Percentiles rank a stretch among this genome's conserved stretches.
phyloP scores from a whole-genome alignment of 2,797 vertebrate genomes.

The Tadarida brasiliensis region DNA sequence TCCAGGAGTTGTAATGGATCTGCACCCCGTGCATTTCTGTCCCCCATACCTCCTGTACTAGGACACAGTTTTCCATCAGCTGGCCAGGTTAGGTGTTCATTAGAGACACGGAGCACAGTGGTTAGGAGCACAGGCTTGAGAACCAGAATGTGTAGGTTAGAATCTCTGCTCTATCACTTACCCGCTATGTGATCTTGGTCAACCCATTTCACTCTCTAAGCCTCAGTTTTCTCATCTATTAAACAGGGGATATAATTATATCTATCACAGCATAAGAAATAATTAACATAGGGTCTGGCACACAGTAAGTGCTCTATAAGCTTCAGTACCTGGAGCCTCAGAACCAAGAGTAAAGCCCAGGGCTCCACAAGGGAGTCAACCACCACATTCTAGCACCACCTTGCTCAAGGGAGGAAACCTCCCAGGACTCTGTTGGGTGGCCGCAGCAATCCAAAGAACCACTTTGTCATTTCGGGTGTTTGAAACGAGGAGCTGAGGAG shows the following conservation, averaged over 20 bases:
- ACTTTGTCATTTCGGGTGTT: not conserved
- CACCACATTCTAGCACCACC: not conserved
- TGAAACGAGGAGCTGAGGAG: conserved; percentile 12
- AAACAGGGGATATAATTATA: not conserved
- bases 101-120: not conserved
- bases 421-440: not conserved
- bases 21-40: not conserved
- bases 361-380: not conserved
- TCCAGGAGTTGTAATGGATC: not conserved
- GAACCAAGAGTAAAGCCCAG: not conserved
- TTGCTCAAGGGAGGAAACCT: conserved; percentile 6
- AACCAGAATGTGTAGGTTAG: not conserved
- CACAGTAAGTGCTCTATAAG: conserved; percentile 24
- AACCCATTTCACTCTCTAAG: not conserved
- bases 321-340: not conserved
- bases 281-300: not conserved
- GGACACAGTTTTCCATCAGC: not conserved
- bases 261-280: not conserved
- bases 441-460: not conserved
- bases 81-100: not conserved
- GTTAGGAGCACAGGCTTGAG: not conserved
- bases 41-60: not conserved
- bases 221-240: conserved; percentile 10
- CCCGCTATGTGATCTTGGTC: not conserved
- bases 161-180: not conserved